A percentile compares a stretch with the other conserved stretches of the same genome.
Conservation (phyloP, 2,113 vertebrate species). For the Panthera leo region DNA sequence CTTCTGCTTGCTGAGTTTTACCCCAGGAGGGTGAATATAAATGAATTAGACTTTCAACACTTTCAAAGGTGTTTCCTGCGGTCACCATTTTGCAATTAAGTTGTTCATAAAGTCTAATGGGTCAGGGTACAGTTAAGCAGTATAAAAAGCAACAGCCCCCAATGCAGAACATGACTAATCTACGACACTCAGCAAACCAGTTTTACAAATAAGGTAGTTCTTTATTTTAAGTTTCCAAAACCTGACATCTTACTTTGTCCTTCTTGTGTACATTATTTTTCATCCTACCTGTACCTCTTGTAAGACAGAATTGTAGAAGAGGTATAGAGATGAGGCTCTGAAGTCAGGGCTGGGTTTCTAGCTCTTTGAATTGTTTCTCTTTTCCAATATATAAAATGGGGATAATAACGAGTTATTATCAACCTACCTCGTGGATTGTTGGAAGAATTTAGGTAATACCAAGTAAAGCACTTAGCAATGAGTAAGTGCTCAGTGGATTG, state of each 20-base stretch:
- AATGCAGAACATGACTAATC: background rate
- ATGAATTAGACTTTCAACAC: background rate
- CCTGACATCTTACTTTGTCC: background rate
- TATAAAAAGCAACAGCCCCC: background rate
- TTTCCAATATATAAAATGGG: background rate
- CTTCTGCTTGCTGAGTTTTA: background rate
- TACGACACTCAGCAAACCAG: background rate
- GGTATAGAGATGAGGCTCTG: background rate
- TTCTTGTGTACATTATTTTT: background rate
- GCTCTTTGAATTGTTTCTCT: background rate
- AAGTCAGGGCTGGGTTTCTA: background rate
- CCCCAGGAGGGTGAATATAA: background rate
- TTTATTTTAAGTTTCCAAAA: slow-evolving; percentile 9
- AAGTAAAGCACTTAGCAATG: background rate
- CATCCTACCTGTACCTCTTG: background rate
- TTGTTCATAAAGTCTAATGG: slow-evolving; percentile 22
- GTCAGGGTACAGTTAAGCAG: background rate
- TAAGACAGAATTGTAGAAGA: background rate
- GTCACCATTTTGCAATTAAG: slow-evolving; percentile 38
- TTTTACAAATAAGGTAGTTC: background rate
- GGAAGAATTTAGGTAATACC: background rate
- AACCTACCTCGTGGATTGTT: background rate
- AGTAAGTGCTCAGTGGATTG: background rate
- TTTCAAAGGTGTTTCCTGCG: background rate
- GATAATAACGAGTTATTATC: background rate